Base-by-base conservation (phyloP, 2,113 vertebrate species). In the Uria aalge region DNA sequence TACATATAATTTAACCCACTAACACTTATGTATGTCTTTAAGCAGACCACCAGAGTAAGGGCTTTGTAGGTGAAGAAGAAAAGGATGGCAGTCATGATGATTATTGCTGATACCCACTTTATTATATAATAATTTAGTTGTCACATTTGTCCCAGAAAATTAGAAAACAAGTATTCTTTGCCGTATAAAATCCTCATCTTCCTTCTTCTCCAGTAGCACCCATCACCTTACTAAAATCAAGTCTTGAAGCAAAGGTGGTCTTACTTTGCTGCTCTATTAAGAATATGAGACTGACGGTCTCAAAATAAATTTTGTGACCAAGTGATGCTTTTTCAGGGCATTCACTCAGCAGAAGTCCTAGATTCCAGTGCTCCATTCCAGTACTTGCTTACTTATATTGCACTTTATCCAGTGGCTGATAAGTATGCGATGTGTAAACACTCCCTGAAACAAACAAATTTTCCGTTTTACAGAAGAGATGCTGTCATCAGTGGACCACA, bases 11-110 rank as follows among this genome's bases (percentile, higher is more conserved):
- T 89, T 84, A 64, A 64, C 5, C 48, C 26, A 40, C 38, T 63
- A n/a, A 2, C 8, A 7, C 4, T 34, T 57, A 67, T 2, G 5
- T 85, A 23, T 11, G 11, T 67, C 9, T 85, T 75, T 59, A 63
- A 67, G 20, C 8, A 41, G 29, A 73, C 41, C 8, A 36, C 13
- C 13, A 47, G 5, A 2, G 1, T 10, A 3, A 36, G 9, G 17
- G 6, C 7, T 88, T 32, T 75, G 32, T 15, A 43, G 11, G 7
- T 26, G 26, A 93, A 69, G 17, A 87, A 77, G 4, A 12, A 76
- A 50, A 80, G 50, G 24, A 10, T 4, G 3, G 0, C 22, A 4
- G 9, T 67, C 1, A 0, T n/a, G 9, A 32, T n/a, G 4, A 56
- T 66, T 53, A 62, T 57, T 82, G 8, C 13, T 90, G n/a, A 52